Evolutionary conservation across 2,113 vertebrate species (phyloP).

Genomic region (Corythornis madagascariensis): DNA sequence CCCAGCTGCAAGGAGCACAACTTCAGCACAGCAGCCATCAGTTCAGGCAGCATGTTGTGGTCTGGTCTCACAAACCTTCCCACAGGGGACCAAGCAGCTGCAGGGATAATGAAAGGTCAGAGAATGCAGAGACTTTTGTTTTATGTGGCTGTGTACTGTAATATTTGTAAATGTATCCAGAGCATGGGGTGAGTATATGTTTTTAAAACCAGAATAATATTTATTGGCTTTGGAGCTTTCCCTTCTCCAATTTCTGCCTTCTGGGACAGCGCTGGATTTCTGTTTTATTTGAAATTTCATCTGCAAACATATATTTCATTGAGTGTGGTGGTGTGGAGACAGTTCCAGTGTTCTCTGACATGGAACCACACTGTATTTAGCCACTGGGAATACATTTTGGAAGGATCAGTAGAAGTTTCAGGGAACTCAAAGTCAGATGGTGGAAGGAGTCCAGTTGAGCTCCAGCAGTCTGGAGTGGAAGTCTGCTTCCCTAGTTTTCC

Average conservation of each 20-base stretch:
- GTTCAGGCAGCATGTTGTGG: neutral
- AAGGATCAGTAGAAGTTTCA: neutral
- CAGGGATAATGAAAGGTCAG: neutral
- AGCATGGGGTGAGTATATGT: neutral
- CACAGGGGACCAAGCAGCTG: neutral
- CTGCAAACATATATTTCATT: neutral
- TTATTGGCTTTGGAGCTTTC: conserved; percentile 8
- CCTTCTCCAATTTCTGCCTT: neutral
- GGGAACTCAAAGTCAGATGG: neutral
- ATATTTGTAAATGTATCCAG: neutral
- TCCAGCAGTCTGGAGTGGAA: neutral
- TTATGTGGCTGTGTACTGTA: neutral
- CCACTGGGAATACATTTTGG: neutral
- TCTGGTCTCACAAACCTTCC: neutral
- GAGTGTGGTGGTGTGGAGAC: neutral
- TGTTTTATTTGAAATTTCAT: neutral
- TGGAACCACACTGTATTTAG: neutral
- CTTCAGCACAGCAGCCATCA: neutral
- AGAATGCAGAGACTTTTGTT: fast-evolving
- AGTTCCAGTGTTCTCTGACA: neutral
- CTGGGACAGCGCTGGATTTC: neutral
- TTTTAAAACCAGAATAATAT: neutral
- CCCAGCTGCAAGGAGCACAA: neutral
- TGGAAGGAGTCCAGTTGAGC: neutral
- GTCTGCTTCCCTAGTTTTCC: neutral